These are phyloP conservation scores for Chaetops frenatus DNA, from an alignment of 2,113 vertebrate genomes.

Conservation along the genomic window DNA sequence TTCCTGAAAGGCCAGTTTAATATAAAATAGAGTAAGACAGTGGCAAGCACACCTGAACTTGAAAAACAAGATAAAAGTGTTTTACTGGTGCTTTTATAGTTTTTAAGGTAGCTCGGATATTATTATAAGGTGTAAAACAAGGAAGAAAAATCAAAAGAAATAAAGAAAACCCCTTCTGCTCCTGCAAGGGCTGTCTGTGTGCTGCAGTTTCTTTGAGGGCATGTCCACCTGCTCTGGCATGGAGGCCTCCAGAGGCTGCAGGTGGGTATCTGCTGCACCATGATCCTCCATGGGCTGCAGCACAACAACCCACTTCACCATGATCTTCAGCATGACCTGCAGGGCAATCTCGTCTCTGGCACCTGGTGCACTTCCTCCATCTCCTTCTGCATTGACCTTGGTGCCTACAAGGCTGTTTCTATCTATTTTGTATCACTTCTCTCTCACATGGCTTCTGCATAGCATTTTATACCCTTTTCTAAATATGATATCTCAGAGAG, in stretches of 20 bases:
- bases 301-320: not conserved
- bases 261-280: not conserved
- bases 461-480: not conserved
- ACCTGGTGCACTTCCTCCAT: fast-evolving
- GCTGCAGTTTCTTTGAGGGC: not conserved
- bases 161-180: not conserved
- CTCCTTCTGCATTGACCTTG: not conserved
- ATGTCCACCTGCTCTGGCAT: not conserved
- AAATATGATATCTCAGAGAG: not conserved
- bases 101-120: not conserved
- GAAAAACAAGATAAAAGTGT: not conserved
- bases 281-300: not conserved
- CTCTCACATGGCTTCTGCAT: not conserved
- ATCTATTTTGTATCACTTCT: not conserved
- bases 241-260: not conserved
- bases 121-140: not conserved
- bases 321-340: not conserved
- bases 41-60: not conserved
- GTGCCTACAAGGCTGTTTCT: not conserved
- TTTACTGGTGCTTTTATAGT: not conserved
- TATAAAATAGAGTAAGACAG: not conserved
- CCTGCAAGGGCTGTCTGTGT: fast-evolving
- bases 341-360: fast-evolving
- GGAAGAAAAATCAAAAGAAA: not conserved
- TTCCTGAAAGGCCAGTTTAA: not conserved